Conservation (phyloP, 2,113 vertebrate genomes). For the Scalopus aquaticus region DNA sequence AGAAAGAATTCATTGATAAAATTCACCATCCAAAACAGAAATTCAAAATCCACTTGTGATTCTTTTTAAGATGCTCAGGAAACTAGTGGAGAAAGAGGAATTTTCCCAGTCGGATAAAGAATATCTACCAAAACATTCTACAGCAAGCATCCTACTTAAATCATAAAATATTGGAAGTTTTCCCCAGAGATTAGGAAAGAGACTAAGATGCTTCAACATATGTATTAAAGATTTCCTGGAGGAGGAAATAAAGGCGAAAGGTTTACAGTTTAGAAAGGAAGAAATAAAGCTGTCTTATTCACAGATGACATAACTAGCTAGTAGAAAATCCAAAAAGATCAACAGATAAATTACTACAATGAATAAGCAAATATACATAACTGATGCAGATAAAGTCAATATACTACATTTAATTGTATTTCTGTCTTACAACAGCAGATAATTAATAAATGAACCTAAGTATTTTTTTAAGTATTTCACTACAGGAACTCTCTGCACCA, state of each 20-base stretch:
- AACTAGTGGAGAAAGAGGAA: background rate
- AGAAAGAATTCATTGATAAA: background rate
- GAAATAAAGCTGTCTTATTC: background rate
- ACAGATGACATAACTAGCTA: background rate
- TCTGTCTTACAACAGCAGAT: background rate
- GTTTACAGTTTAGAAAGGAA: background rate
- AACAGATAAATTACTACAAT: background rate
- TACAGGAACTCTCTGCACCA: background rate
- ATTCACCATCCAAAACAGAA: conserved; percentile 6
- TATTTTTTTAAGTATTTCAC: background rate
- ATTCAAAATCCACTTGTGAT: background rate
- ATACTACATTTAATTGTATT: background rate
- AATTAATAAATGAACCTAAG: background rate
- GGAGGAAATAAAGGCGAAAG: background rate
- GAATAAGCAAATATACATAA: background rate
- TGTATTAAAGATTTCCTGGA: background rate
- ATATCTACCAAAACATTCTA: background rate
- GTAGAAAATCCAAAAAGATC: background rate
- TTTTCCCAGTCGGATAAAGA: background rate
- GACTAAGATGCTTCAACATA: background rate
- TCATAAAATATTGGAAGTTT: background rate
- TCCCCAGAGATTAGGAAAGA: background rate
- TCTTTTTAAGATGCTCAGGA: background rate
- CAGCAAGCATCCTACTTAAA: background rate
- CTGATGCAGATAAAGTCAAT: background rate